These are phyloP conservation scores for Orius laevigatus DNA, from an alignment of 1,140 invertebrate species.

Conservation along the genomic window DNA sequence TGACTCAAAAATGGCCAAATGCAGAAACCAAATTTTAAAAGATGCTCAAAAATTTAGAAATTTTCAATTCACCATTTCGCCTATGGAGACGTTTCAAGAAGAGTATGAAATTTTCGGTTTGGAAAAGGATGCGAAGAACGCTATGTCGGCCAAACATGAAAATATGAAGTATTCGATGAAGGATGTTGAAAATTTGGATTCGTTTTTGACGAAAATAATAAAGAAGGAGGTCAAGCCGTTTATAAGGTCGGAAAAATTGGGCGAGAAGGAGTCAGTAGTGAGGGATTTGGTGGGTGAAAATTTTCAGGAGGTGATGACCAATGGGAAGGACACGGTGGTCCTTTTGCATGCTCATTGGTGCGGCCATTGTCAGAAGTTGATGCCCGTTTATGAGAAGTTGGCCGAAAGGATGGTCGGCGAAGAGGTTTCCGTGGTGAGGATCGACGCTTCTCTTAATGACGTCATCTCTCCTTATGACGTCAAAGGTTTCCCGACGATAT, in stretches of 20 bases:
- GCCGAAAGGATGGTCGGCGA: slow-evolving; percentile 81
- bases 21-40: slow-evolving; percentile 93
- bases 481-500: slow-evolving; percentile 93
- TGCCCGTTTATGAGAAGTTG: slow-evolving; percentile 86
- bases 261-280: slow-evolving; percentile 65
- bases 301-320: slow-evolving; percentile 87
- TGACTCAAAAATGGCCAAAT: slow-evolving; percentile 84
- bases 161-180: slow-evolving; percentile 11
- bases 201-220: slow-evolving; percentile 76
- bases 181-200: slow-evolving; percentile 60
- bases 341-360: slow-evolving; percentile 99
- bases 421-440: slow-evolving; percentile 85
- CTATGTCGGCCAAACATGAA: background rate
- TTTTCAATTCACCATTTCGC: slow-evolving; percentile 76
- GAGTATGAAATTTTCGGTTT: slow-evolving; percentile 32
- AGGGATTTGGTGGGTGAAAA: slow-evolving; percentile 92
- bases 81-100: slow-evolving; percentile 83
- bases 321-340: slow-evolving; percentile 82
- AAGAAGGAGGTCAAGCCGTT: slow-evolving; percentile 76
- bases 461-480: slow-evolving; percentile 87
- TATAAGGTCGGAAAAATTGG: slow-evolving; percentile 87
- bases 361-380: slow-evolving; percentile 93
- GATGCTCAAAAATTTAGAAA: slow-evolving; percentile 75
- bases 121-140: background rate
- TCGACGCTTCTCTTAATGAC: slow-evolving; percentile 98